phyloP scores from a whole-genome alignment of 2,797 vertebrate species.

The Trichosurus vulpecula region DNA sequence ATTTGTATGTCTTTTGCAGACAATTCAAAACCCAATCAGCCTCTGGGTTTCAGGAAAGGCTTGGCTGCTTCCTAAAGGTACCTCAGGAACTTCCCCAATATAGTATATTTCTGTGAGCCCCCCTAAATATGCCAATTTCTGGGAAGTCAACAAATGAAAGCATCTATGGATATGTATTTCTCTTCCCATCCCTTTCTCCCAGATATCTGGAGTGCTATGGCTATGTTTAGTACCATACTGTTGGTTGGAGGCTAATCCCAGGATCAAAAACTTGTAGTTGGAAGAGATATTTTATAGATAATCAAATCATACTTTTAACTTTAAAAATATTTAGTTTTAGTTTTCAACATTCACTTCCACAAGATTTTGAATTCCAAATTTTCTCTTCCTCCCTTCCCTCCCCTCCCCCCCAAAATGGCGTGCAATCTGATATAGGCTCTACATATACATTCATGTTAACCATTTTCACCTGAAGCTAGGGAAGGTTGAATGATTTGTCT shows the following conservation, averaged over 20 bases:
- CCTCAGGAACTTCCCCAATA: background rate
- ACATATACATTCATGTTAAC: too few species aligned
- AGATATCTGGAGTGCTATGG: background rate
- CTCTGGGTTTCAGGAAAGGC: background rate
- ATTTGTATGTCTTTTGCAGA: background rate
- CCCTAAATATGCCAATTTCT: background rate
- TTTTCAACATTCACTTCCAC: too few species aligned
- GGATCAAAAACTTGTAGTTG: background rate
- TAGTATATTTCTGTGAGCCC: background rate
- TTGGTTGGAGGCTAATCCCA: background rate
- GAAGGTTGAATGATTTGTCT: background rate
- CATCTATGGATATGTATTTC: background rate
- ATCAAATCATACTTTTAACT: background rate
- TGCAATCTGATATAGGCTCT: too few species aligned
- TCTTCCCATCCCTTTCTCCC: background rate
- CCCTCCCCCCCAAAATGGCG: too few species aligned
- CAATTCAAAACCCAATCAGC: background rate
- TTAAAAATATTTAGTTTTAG: background rate
- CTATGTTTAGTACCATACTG: fast-evolving
- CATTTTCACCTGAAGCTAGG: background rate
- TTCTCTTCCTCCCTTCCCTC: too few species aligned
- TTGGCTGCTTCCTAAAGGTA: background rate
- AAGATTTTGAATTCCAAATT: too few species aligned
- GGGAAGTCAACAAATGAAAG: background rate
- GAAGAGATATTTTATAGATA: background rate